Percentiles rank a stretch among this genome's conserved stretches.
phyloP scores from a whole-genome alignment of 2,888 invertebrate genomes.

The Ceraclea dissimilis region DNA sequence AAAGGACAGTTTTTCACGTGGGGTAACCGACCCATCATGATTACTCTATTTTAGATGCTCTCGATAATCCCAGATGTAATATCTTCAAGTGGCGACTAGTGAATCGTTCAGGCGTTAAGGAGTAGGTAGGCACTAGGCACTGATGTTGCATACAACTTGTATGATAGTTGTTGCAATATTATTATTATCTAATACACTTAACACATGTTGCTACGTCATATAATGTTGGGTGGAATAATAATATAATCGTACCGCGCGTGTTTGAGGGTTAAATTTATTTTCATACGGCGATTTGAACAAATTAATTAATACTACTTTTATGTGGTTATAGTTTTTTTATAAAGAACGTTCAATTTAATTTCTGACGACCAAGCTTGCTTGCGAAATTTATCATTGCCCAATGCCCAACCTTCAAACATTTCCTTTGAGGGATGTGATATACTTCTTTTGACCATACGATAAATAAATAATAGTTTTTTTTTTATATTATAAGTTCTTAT shows the following conservation, averaged over 20 bases:
- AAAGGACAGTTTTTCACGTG: neutral
- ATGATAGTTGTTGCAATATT: neutral
- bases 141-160: no score
- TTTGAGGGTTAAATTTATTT: neutral
- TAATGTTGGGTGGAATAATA: slow-evolving; percentile 23
- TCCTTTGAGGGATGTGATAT: no score
- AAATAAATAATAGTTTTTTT: no score
- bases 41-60: slow-evolving; percentile 9
- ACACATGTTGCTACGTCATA: slow-evolving; percentile 23
- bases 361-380: no score
- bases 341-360: no score
- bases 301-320: neutral
- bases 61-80: slow-evolving; percentile 18
- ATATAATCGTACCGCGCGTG: neutral
- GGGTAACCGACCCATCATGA: slow-evolving; percentile 1
- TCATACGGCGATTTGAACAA: neutral
- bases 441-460: no score
- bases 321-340: no score
- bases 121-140: neutral
- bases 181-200: slow-evolving; percentile 24
- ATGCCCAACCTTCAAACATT: no score
- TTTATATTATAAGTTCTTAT: no score
- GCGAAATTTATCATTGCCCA: no score
- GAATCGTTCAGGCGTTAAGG: slow-evolving; percentile 5
- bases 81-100: slow-evolving; percentile 15